Evolutionary conservation across 2,113 vertebrate species (phyloP), one percentile per base, ranked within the genome.

Genomic region (Diadophis punctatus): DNA sequence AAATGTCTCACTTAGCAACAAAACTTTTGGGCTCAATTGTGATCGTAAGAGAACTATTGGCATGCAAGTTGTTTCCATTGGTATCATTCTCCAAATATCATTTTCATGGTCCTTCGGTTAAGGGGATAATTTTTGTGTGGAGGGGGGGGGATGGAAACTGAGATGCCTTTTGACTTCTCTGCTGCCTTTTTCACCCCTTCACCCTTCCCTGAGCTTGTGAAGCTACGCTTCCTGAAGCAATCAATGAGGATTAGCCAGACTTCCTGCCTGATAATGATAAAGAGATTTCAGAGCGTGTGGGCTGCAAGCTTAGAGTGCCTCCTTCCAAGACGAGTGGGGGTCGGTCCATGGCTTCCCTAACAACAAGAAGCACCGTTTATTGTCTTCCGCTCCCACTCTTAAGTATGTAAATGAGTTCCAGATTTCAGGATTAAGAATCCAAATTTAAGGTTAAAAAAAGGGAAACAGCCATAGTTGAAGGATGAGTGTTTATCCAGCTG

Each of bases 391-490:
- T 74, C 46, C 53, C 94, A 1, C 97, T 96, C 96, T 96, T 97
- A 97, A 98, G 96, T 96, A 96, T 97, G 95, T 96, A 97, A 97
- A 97, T 97, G 97, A 96, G 95, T 97, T 97, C 96, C 94, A 97
- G 96, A 97, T 96, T 96, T 92, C 39, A 90, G 16, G 94, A 96
- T 96, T 95, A 97, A 96, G 95, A 97, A 97, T 96, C 94, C 96
- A 96, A 96, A 96, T 95, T 95, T 96, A 96, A 85, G 18, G 96
- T 56, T 39, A 97, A 95, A 74, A 80, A 80, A 43, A 22, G 34
- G 68, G 27, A 51, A 87, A 51, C 86, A 87, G 46, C 10, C 27
- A 87, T 30, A 20, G 86, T 16, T 51, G 25, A 87, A 49, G 86
- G 27, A 87, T 48, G 43, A 12, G 86, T 63, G 88, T 89, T 93